phyloP scores from a whole-genome alignment of 1,140 invertebrate genomes.

The Neoseiulus cucumeris region DNA sequence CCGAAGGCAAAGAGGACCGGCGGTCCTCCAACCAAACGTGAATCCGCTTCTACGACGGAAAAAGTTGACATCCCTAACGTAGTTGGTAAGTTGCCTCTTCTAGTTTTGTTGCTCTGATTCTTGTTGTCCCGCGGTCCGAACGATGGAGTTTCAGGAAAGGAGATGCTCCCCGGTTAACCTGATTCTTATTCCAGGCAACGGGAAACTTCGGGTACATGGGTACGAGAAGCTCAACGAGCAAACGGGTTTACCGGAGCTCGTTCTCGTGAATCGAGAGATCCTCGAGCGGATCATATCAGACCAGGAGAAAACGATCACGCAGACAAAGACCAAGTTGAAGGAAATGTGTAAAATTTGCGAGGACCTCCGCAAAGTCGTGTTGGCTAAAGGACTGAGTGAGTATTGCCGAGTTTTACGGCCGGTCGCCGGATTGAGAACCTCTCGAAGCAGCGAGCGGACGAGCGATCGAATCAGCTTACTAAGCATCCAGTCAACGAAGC shows the following conservation, averaged over 20 bases:
- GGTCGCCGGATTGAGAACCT: neutral
- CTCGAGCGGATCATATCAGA: conserved; percentile 3
- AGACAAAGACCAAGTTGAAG: neutral
- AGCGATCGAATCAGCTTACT: too few species aligned
- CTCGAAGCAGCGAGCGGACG: too few species aligned
- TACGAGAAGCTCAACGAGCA: neutral
- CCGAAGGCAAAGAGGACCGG: neutral
- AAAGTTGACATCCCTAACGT: neutral
- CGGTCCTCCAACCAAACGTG: neutral
- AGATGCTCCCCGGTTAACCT: neutral
- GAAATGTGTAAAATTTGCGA: conserved; percentile 9
- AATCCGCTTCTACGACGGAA: neutral
- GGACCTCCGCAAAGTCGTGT: conserved; percentile 3
- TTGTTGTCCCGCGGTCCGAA: neutral
- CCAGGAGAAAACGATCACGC: neutral
- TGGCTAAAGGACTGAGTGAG: conserved; percentile 2
- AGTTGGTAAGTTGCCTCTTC: neutral
- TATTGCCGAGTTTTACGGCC: neutral
- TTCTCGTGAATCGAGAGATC: neutral
- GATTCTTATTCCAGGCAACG: neutral
- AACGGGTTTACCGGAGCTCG: conserved; percentile 4
- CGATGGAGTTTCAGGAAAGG: neutral
- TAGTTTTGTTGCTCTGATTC: neutral
- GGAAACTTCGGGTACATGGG: conserved; percentile 4
- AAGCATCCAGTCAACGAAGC: too few species aligned